Evolutionary conservation across 2,113 vertebrate genomes (phyloP), one percentile per base, ranked within the genome.

Genomic region (Strigops habroptila): DNA sequence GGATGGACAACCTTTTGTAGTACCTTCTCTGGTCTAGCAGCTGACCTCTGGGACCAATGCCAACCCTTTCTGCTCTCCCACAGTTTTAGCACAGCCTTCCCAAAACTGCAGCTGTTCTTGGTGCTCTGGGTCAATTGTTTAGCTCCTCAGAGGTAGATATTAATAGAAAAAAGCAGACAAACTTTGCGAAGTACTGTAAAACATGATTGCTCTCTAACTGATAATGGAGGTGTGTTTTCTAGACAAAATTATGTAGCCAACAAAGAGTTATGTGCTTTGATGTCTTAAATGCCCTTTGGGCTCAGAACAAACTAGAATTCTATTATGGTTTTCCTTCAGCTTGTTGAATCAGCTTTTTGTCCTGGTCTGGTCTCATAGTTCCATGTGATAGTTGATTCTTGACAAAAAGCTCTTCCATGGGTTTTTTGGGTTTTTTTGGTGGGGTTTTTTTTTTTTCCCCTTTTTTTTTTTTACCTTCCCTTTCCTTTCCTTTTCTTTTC

Each of bases 121-220:
- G 23, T 95, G 86, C 53, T 77, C 91, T 70, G 59, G 71, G 88
- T 94, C 82, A 94, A 39, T 77, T 67, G 71, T 86, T 86, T 65
- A 77, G 69, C 76, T 86, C 67, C 68, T 94, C 35, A 51, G 82
- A 91, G 68, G 41, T 24, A 30, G 51, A 35, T 69, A 68, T 59
- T 85, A 93, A 93, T 31, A 53, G 79, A 83, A 90, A 62, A 88
- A 88, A 90, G 75, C 41, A 90, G 76, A 53, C 25, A 24, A 91
- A 81, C 63, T 88, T 94, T 70, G 37, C 19, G 12, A 7, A 9
- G 39, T 83, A 23, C 59, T 74, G 68, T 86, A 69, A 86, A 93
- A 86, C 31, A 27, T 30, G 79, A 62, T 74, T 70, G 63, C 28
- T 91, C 37, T 51, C 33, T 82, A 57, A 76, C 74, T 59, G 63